phyloP scores from a whole-genome alignment of 1,140 invertebrate genomes.

The Pristionchus pacificus region DNA sequence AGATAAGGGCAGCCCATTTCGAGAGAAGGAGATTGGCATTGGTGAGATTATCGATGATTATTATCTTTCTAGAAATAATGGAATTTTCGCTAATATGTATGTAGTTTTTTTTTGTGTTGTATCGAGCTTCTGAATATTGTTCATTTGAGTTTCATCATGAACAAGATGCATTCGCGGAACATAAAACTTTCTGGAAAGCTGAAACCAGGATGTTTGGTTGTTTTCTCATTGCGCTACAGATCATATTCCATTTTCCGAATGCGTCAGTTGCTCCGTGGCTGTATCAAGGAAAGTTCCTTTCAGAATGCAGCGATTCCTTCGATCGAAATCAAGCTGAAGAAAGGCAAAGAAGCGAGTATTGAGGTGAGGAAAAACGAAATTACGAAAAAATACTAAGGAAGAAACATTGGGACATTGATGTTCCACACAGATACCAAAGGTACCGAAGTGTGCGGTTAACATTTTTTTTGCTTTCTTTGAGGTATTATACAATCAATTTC shows the following conservation, averaged over 20 bases:
- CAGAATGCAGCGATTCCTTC: constrained; percentile 10
- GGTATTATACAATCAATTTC: too few relatives aligned
- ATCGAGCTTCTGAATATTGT: too few relatives aligned
- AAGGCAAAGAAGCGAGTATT: background rate
- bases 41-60: too few relatives aligned
- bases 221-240: background rate
- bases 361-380: constrained; percentile 3
- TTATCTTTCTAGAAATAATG: too few relatives aligned
- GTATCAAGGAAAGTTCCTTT: background rate
- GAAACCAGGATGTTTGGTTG: background rate
- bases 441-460: constrained; percentile 3
- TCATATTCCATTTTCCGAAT: background rate
- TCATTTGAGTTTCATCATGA: too few relatives aligned
- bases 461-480: too few relatives aligned
- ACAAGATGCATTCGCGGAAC: too few relatives aligned
- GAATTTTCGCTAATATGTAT: too few relatives aligned
- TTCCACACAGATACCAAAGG: background rate
- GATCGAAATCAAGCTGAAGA: background rate
- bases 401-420: background rate
- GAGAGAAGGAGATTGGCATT: background rate
- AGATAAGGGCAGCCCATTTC: background rate
- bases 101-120: too few relatives aligned
- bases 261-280: too few relatives aligned
- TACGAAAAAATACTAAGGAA: background rate
- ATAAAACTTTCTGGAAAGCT: too few relatives aligned